Evolutionary conservation across 2,888 invertebrate genomes (phyloP), one percentile per base, ranked within the genome.

Genomic region (Drosophila siamana): DNA sequence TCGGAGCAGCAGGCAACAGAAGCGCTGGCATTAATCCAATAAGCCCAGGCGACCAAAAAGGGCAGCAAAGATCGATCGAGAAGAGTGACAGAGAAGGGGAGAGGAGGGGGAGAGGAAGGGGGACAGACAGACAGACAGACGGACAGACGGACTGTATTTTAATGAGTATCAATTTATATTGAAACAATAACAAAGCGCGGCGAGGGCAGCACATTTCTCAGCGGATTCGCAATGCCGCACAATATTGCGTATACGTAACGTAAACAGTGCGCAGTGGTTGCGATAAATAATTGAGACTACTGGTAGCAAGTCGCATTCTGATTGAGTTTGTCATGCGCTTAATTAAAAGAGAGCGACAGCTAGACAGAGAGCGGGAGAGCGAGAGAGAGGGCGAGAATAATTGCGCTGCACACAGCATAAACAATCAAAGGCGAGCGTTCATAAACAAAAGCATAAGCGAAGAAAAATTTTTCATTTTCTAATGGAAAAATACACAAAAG

Each of bases 121-220:
- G n/a, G n/a, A n/a, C n/a, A n/a, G 19, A 7, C 1, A 3, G 13
- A 36, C 28, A 9, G 40, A 13, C 7, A 51, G 16, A 41, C 15
- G 57, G 9, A 43, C 30, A 28, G 28, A 28, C 51, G 30, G 57
- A 33, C 44, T 24, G 41, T 69, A 66, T 62, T 74, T 78, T 74
- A 85, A 75, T 80, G 80, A 69, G 73, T 73, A 77, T 74, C 78
- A 63, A 82, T 77, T 88, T 86, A 80, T 84, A 80, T 70, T 57
- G 74, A 73, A 71, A 54, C 69, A 73, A 73, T 69, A 71, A 66
- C 68, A 67, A 69, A 55, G 55, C 60, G 57, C 54, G 61, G 44
- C 65, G 54, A 44, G 57, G 47, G 28, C 28, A 33, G 15, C 24
- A 55, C 13, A 68, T 62, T 67, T 60, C 64, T 44, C 38, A 60